These are phyloP conservation scores for Bergia sp. DNA, from an alignment of 92 coral and sea anemone species.

Conservation along the genomic window DNA sequence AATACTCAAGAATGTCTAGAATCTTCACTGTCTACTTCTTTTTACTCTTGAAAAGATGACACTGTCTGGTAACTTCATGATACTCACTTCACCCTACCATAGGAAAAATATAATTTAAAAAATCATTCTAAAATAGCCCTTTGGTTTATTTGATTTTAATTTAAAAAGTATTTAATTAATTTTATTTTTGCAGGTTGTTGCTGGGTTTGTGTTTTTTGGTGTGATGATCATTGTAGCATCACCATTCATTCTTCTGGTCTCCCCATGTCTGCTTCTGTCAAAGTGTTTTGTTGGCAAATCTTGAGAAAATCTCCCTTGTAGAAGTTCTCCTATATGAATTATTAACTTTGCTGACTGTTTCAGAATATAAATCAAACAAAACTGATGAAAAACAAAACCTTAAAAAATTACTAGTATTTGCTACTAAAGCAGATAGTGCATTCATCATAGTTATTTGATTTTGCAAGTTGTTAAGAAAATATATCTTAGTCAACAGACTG, in stretches of 20 bases:
- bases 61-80: no score
- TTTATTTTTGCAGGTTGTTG: constrained; percentile 69
- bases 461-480: no score
- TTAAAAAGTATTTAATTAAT: neutral
- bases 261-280: constrained; percentile 80
- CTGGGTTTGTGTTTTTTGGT: constrained; percentile 90
- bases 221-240: constrained; percentile 86
- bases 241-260: constrained; percentile 79
- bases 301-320: neutral
- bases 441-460: neutral
- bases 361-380: no score
- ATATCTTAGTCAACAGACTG: no score
- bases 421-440: neutral
- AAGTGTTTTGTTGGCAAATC: constrained; percentile 66
- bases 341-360: no score
- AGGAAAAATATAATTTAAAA: no score
- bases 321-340: neutral
- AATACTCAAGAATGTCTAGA: no score
- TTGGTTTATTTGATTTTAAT: neutral
- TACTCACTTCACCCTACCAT: no score
- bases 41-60: no score
- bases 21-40: no score
- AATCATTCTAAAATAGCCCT: no score
- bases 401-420: no score
- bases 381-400: neutral